A percentile compares a stretch with the other conserved stretches of the same genome.
phyloP scores from a whole-genome alignment of 2,888 invertebrate species.

The Apamea monoglypha region DNA sequence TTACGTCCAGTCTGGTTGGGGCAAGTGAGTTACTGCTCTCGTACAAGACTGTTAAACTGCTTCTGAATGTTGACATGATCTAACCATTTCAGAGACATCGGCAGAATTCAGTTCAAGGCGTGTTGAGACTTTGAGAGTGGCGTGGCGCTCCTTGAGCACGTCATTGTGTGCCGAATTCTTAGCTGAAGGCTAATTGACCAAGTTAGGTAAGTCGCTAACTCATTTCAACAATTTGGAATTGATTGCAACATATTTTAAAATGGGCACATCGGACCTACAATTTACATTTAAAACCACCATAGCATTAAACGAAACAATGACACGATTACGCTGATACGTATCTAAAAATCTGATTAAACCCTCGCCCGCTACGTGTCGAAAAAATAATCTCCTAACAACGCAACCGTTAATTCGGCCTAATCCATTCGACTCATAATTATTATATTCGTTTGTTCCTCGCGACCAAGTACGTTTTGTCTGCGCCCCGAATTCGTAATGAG shows the following conservation, averaged over 20 bases:
- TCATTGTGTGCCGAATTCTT: not conserved
- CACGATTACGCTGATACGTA: constrained; percentile 62
- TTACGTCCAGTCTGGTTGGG: not conserved
- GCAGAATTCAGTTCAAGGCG: no score
- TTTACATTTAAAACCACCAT: constrained; percentile 40
- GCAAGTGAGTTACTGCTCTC: not conserved
- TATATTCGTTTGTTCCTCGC: constrained; percentile 88
- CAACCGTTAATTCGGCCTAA: constrained; percentile 84
- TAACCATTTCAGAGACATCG: not conserved
- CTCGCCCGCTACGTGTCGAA: constrained; percentile 71
- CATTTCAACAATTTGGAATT: not conserved
- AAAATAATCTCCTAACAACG: constrained; percentile 74
- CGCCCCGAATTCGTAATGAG: constrained; percentile 89
- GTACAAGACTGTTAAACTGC: not conserved
- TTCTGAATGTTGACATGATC: not conserved
- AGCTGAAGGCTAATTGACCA: not conserved
- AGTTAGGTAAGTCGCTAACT: not conserved
- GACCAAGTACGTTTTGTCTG: constrained; percentile 81
- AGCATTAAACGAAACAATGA: constrained; percentile 55
- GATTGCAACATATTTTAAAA: constrained; percentile 45
- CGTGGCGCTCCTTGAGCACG: no score
- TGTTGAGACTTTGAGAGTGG: not conserved
- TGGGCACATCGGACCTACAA: constrained; percentile 10
- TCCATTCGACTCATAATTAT: constrained; percentile 87
- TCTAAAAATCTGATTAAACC: constrained; percentile 69